These are phyloP conservation scores for Whitmania pigra DNA, from an alignment of 1,140 invertebrate species.

Conservation along the genomic window DNA sequence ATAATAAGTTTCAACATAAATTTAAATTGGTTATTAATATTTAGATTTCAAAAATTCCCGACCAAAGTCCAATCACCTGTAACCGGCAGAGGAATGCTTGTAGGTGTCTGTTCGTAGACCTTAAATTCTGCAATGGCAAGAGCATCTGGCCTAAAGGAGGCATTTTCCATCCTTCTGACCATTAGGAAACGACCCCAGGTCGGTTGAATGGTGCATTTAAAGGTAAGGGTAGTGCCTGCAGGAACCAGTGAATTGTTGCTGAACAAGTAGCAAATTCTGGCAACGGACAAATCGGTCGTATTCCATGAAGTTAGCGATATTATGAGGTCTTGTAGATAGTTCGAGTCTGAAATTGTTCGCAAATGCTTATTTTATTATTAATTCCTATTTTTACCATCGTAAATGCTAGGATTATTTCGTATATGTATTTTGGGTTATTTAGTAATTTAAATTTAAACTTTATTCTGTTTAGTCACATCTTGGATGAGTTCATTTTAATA, in stretches of 20 bases:
- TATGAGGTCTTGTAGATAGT: background rate
- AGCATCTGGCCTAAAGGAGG: constrained; percentile 2
- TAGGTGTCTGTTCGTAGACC: too few species aligned
- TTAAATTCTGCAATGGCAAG: background rate
- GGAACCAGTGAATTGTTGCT: background rate
- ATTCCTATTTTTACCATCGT: too few species aligned
- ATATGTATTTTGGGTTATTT: too few species aligned
- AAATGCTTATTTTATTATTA: too few species aligned
- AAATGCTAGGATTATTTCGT: too few species aligned
- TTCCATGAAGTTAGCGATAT: background rate
- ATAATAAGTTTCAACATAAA: too few species aligned
- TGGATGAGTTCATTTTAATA: background rate
- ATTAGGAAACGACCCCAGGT: background rate
- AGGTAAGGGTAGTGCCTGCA: background rate
- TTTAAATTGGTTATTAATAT: too few species aligned
- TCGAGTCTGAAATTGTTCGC: background rate
- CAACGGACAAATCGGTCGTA: background rate
- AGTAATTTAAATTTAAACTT: too few species aligned
- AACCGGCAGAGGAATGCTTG: too few species aligned
- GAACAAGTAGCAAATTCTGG: background rate
- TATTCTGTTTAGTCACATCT: background rate
- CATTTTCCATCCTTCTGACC: background rate
- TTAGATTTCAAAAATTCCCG: too few species aligned
- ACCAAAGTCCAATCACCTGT: too few species aligned
- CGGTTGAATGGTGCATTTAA: background rate